Evolutionary conservation across 2,888 invertebrate species (phyloP).

Genomic region (Apocheima hispidaria): DNA sequence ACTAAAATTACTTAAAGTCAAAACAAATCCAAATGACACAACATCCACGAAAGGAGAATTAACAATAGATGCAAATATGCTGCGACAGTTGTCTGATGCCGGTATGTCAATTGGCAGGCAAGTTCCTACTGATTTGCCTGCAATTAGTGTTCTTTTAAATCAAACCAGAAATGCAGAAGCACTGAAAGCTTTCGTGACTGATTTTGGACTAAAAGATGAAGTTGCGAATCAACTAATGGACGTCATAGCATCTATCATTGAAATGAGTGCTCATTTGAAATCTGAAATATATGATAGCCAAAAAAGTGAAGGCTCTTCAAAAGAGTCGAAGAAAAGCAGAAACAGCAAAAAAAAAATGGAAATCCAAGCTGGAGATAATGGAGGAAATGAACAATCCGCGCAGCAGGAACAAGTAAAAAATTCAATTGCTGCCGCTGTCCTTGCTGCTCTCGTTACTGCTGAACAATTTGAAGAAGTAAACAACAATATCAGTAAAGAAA

Average conservation of each 20-base stretch:
- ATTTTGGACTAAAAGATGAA: slow-evolving; percentile 81
- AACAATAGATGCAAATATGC: slow-evolving; percentile 88
- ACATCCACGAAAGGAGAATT: slow-evolving; percentile 86
- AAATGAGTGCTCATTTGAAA: slow-evolving; percentile 82
- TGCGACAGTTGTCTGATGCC: slow-evolving; percentile 88
- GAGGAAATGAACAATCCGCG: slow-evolving; percentile 64
- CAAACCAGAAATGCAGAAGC: slow-evolving; percentile 81
- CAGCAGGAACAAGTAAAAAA: slow-evolving; percentile 84
- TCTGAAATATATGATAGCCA: slow-evolving; percentile 70
- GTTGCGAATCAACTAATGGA: slow-evolving; percentile 84
- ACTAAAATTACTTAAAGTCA: slow-evolving; percentile 78
- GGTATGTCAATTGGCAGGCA: slow-evolving; percentile 89
- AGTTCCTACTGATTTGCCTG: slow-evolving; percentile 86
- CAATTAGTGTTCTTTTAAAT: slow-evolving; percentile 86
- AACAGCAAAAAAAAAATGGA: slow-evolving; percentile 65
- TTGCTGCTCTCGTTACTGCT: slow-evolving; percentile 81
- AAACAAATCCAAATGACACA: slow-evolving; percentile 82
- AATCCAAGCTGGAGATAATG: slow-evolving; percentile 55
- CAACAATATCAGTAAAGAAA: slow-evolving; percentile 80
- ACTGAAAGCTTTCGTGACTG: slow-evolving; percentile 79
- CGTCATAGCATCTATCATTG: slow-evolving; percentile 80
- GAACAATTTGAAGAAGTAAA: slow-evolving; percentile 82
- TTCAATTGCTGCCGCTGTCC: slow-evolving; percentile 82
- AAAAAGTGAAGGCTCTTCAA: slow-evolving; percentile 55
- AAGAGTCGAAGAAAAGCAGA: slow-evolving; percentile 66